Conservation (phyloP, 2,797 vertebrate genomes). For the Mormyrus hasselquistii region DNA sequence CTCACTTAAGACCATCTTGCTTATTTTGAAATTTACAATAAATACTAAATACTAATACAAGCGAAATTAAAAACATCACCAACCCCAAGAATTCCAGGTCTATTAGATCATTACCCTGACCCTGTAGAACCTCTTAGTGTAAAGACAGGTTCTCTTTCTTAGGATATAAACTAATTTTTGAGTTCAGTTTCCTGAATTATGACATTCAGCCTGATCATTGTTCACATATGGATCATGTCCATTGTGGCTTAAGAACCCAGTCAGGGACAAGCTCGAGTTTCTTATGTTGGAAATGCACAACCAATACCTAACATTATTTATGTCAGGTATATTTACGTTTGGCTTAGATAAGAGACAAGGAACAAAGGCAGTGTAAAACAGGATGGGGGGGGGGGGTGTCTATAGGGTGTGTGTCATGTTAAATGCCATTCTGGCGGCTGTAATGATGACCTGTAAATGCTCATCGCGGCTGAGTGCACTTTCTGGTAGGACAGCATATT, state of each 20-base stretch:
- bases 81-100: neutral
- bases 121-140: neutral
- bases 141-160: neutral
- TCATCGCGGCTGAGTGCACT: neutral
- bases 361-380: neutral
- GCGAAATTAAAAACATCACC: neutral
- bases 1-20: neutral
- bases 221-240: neutral
- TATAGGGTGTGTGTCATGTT: neutral
- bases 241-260: neutral
- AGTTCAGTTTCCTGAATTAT: neutral
- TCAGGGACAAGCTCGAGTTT: neutral
- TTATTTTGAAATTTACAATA: neutral
- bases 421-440: neutral
- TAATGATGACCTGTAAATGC: neutral
- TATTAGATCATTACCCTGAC: neutral
- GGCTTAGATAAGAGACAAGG: neutral
- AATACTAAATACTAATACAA: neutral
- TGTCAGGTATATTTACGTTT: neutral
- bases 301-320: neutral
- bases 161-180: neutral
- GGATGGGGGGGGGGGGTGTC: neutral
- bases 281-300: neutral
- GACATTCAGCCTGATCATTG: neutral
- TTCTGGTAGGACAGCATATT: neutral